A percentile compares a stretch with the other conserved stretches of the same genome.
phyloP scores from a whole-genome alignment of 2,888 invertebrate species.

The Oxystoma pomonae region DNA sequence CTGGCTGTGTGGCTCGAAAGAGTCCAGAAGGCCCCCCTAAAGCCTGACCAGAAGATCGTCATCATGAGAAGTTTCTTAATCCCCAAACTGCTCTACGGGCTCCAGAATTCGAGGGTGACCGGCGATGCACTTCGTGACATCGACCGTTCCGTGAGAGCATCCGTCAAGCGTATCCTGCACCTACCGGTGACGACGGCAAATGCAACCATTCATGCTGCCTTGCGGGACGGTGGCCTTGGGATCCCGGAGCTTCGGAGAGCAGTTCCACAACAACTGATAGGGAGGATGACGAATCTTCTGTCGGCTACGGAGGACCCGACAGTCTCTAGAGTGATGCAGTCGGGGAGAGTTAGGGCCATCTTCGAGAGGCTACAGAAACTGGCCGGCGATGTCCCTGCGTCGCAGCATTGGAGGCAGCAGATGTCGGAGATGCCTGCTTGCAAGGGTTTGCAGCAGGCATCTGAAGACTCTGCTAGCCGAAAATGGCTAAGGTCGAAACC shows the following conservation, averaged over 20 bases:
- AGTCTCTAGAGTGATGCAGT: slow-evolving; percentile 11
- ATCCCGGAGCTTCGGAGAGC: no score
- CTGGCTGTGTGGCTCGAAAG: no score
- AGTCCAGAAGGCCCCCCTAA: slow-evolving; percentile 37
- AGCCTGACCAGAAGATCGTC: slow-evolving; percentile 42
- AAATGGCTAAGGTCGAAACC: slow-evolving; percentile 20
- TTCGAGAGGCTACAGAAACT: slow-evolving; percentile 11
- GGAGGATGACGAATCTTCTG: slow-evolving; percentile 15
- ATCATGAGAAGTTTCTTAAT: slow-evolving; percentile 37
- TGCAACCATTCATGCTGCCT: slow-evolving; percentile 27
- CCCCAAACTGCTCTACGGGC: slow-evolving; percentile 38
- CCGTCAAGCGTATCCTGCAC: no score
- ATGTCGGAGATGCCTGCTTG: slow-evolving; percentile 12
- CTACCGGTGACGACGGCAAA: no score
- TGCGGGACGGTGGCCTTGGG: no score
- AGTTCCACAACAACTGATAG: slow-evolving; percentile 21
- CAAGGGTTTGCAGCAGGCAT: slow-evolving; percentile 12
- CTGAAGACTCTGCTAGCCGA: slow-evolving; percentile 16
- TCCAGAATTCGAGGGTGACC: no score
- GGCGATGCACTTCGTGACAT: slow-evolving; percentile 13
- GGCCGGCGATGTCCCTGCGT: slow-evolving; percentile 11
- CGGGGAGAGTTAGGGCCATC: no score
- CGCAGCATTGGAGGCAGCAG: slow-evolving; percentile 8
- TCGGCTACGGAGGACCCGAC: slow-evolving; percentile 11
- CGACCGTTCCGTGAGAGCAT: slow-evolving; percentile 13